phyloP scores from a whole-genome alignment of 2,113 vertebrate genomes.

The Scytalopus superciliaris region DNA sequence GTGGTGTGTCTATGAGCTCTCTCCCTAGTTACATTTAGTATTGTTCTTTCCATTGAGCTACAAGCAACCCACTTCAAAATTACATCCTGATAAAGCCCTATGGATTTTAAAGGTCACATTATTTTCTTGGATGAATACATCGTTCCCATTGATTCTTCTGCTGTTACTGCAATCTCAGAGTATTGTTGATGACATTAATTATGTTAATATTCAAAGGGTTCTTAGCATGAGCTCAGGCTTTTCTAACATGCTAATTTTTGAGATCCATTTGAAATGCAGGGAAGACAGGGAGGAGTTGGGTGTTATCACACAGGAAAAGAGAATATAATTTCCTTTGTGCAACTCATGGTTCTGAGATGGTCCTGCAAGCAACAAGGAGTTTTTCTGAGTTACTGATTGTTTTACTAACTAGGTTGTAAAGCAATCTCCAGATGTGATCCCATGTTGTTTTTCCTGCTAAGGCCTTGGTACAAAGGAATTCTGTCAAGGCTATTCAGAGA shows the following conservation, averaged over 20 bases:
- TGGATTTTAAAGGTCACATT: slow-evolving; percentile 49
- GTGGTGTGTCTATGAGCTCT: not conserved
- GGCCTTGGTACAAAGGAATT: not conserved
- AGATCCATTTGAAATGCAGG: not conserved
- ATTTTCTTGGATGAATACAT: not conserved
- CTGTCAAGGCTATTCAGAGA: not conserved
- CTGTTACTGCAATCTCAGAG: slow-evolving; percentile 24
- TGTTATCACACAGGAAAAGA: not conserved
- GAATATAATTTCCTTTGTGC: slow-evolving; percentile 8
- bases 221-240: slow-evolving; percentile 43
- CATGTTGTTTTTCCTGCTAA: not conserved
- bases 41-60: not conserved
- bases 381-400: slow-evolving; percentile 31
- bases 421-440: not conserved
- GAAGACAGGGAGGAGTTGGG: not conserved
- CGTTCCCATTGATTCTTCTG: slow-evolving; percentile 34
- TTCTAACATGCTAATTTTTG: slow-evolving; percentile 31
- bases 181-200: slow-evolving; percentile 58
- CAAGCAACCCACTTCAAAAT: not conserved
- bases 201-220: slow-evolving; percentile 39
- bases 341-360: not conserved
- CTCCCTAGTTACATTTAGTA: not conserved
- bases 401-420: slow-evolving; percentile 10
- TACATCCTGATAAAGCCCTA: not conserved
- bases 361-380: not conserved